Evolutionary conservation across 2,113 vertebrate species (phyloP), one percentile per base, ranked within the genome.

Genomic region (Zosterops hypoxanthus): DNA sequence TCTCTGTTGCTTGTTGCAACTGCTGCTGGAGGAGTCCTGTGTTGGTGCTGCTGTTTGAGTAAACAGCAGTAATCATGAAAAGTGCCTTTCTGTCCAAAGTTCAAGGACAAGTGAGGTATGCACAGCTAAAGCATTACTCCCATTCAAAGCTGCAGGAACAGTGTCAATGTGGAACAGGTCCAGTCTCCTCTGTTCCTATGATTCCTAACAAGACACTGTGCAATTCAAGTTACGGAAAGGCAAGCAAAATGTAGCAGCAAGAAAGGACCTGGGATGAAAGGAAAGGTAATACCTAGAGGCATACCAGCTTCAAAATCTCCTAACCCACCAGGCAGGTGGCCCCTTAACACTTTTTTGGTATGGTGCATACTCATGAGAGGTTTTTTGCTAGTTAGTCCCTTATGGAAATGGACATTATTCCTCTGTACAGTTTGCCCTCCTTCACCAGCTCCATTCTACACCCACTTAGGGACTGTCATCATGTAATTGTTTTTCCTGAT

Each of bases 91-190:
- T 36, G 2, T 49, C 42, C 60, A 14, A 70, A 86, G 72, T 75
- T 63, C 72, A 89, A 70, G 91, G 72, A 57, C 31, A 36, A 36
- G 18, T 8, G 4, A 12, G 28, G 13, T 25, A 46, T 60, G 49
- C 8, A 1, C 55, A 71, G 53, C 29, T 22, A 47, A 82, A 89
- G 33, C 52, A 41, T 68, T 68, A 25, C 15, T 79, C n/a, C 49
- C 7, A 6, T 79, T 73, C 47, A 59, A n/a, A 94, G 39, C 41
- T 87, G 28, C 49, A 76, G 41, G 60, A 82, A 55, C 5, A 2
- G 41, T n/a, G 41, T 26, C 39, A 41, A 3, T 5, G 12, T 6
- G 22, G 14, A 90, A 88, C 0, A 0, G 15, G 41, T 36, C 64
- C 33, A 64, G 36, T 50, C 46, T 18, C 36, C 21, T 42, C 39